A percentile compares a stretch with the other conserved stretches of the same genome.
Conservation (phyloP, 2,113 vertebrate genomes). For the Amphilophus citrinellus region DNA sequence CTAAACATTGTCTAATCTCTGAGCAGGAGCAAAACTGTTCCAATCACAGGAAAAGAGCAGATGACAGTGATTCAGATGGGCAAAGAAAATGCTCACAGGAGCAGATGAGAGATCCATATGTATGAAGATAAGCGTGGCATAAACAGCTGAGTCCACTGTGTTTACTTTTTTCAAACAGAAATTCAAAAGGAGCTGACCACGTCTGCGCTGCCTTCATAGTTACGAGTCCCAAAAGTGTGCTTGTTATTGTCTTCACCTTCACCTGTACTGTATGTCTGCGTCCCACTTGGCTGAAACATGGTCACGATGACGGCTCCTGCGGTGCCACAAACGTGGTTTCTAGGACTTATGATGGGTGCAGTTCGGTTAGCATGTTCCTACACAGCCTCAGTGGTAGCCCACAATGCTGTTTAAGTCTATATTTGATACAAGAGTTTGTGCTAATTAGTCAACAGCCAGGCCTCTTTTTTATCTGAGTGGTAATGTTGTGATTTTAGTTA, state of each 20-base stretch:
- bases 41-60: conserved; percentile 44
- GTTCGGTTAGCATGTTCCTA: not conserved
- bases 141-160: conserved; percentile 55
- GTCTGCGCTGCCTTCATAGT: conserved; percentile 31
- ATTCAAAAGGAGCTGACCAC: conserved; percentile 23
- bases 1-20: conserved; percentile 33
- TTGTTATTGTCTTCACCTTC: not conserved
- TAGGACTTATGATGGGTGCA: not conserved
- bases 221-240: conserved; percentile 5
- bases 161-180: conserved; percentile 42
- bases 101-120: conserved; percentile 52
- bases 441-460: conserved; percentile 24
- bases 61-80: conserved; percentile 56
- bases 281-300: no score
- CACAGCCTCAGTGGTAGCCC: not conserved
- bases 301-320: not conserved
- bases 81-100: conserved; percentile 37
- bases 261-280: not conserved
- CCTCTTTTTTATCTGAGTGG: not conserved
- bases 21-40: conserved; percentile 26
- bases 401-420: not conserved
- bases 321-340: not conserved
- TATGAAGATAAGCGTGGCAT: conserved; percentile 45
- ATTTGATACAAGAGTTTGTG: not conserved
- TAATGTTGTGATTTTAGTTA: not conserved